Conservation (phyloP, 2,113 vertebrate species). For the Azemiops feae region DNA sequence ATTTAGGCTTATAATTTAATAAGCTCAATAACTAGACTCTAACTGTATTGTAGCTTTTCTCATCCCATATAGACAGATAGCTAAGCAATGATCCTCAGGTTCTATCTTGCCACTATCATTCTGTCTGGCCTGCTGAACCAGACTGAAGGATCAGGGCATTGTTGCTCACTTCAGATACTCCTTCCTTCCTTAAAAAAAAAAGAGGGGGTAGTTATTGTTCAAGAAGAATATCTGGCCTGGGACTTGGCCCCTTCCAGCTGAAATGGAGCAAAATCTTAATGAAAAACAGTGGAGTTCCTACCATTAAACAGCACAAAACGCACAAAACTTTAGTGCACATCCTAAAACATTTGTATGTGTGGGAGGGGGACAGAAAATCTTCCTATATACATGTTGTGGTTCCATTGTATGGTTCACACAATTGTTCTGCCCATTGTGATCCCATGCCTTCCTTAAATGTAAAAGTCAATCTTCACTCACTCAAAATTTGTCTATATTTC, state of each 20-base stretch:
- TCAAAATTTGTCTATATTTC: not conserved
- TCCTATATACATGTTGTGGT: not conserved
- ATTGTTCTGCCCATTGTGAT: not conserved
- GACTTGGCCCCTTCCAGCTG: not conserved
- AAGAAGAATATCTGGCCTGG: not conserved
- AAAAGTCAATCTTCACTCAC: not conserved
- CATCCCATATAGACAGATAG: not conserved
- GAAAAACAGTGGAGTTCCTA: not conserved
- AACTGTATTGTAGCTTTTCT: not conserved
- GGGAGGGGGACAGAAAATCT: not conserved
- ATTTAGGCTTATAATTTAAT: accelerated
- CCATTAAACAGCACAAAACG: not conserved
- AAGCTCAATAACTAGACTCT: not conserved
- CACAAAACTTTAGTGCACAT: not conserved
- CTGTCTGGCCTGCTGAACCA: constrained; percentile 25
- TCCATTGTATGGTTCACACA: not conserved
- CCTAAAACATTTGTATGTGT: not conserved
- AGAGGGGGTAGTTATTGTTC: not conserved
- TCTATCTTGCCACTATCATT: not conserved
- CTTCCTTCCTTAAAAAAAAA: not conserved
- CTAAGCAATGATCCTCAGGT: not conserved
- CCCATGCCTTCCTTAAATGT: not conserved
- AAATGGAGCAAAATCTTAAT: not conserved
- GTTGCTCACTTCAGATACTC: not conserved
- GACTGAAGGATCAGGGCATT: not conserved